Base-by-base conservation (phyloP, 2,113 vertebrate species). In the Corythornis cristatus region DNA sequence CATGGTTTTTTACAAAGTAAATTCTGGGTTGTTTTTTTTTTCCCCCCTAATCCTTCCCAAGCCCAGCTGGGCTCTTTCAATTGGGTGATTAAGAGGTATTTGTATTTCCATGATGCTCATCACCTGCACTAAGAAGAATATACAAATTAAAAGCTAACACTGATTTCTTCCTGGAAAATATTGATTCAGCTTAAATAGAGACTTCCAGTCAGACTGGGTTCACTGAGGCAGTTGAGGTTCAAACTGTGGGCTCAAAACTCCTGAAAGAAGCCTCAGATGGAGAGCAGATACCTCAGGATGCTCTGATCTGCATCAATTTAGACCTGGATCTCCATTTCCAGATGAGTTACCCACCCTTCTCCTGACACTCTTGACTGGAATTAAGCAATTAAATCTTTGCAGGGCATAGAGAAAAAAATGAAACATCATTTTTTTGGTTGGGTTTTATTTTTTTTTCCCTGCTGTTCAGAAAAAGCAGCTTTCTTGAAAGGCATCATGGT, bases 41-140 rank as follows among this genome's bases (percentile, higher is more conserved):
- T 37, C 37, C 37, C 37, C 37, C 37, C 10, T 75, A 62, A 58
- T 66, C 72, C 50, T 89, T 93, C 75, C 33, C 48, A 58, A 86
- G 50, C 61, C 94, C 70, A 89, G 73, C 72, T 88, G 66, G 33
- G 33, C 62, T 48, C 3, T 82, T 96, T 82, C 81, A 71, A 92
- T 51, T 79, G 66, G 57, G 45, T 81, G 80, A 90, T 94, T 90
- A 93, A 75, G 72, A 92, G 74, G 40, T 72, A 84, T 82, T 86
- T 48, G 28, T 78, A 78, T 84, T 88, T 83, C 62, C 19, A 3
- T 78, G 29, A 40, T 82, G 80, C 46, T 88, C 82, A 72, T 90
- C 62, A 78, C 2, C 2, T 46, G 90, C 62, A 33, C n/a, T 61
- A 50, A 93, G 76, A 91, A 86, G 71, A 94, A 93, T 46, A 42